A percentile compares a stretch with the other conserved stretches of the same genome.
phyloP scores from a whole-genome alignment of 2,113 vertebrate species.

The Atherinomorus stipes region DNA sequence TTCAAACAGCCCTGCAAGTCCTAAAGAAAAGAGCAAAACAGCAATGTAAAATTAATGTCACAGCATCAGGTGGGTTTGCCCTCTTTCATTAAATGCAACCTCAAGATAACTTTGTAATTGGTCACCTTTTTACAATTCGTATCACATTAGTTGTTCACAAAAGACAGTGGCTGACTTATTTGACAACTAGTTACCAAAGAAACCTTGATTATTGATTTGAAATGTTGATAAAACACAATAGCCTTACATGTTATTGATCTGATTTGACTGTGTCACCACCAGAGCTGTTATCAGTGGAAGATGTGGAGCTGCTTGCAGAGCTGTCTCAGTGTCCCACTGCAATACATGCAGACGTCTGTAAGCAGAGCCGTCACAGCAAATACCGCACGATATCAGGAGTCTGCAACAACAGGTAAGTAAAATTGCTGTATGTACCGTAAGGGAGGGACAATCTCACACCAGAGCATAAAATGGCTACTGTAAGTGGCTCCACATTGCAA shows the following conservation, averaged over 20 bases:
- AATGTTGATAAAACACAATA: not conserved
- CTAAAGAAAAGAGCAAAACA: slow-evolving; percentile 70
- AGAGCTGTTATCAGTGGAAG: slow-evolving; percentile 78
- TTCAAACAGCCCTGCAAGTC: slow-evolving; percentile 81
- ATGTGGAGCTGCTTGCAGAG: slow-evolving; percentile 81
- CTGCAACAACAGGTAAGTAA: slow-evolving; percentile 92
- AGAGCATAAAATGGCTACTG: too few relatives aligned
- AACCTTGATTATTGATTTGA: not conserved
- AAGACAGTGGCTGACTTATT: not conserved
- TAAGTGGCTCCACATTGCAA: too few relatives aligned
- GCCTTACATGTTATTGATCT: not conserved
- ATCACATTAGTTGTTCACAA: not conserved
- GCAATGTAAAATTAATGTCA: slow-evolving; percentile 65
- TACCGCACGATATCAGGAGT: slow-evolving; percentile 90
- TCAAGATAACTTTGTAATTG: not conserved
- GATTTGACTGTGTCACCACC: not conserved
- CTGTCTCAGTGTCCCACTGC: slow-evolving; percentile 86
- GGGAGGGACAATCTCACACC: too few relatives aligned
- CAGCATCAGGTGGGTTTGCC: slow-evolving; percentile 75
- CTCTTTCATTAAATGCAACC: slow-evolving; percentile 13
- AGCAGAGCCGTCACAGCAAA: slow-evolving; percentile 78
- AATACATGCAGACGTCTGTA: slow-evolving; percentile 79
- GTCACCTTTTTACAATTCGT: not conserved
- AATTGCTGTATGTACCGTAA: too few relatives aligned
- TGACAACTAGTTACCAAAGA: not conserved